Percentiles rank a stretch among this genome's conserved stretches.
Conservation (phyloP, 2,113 vertebrate genomes). For the Phrynocephalus versicolor region DNA sequence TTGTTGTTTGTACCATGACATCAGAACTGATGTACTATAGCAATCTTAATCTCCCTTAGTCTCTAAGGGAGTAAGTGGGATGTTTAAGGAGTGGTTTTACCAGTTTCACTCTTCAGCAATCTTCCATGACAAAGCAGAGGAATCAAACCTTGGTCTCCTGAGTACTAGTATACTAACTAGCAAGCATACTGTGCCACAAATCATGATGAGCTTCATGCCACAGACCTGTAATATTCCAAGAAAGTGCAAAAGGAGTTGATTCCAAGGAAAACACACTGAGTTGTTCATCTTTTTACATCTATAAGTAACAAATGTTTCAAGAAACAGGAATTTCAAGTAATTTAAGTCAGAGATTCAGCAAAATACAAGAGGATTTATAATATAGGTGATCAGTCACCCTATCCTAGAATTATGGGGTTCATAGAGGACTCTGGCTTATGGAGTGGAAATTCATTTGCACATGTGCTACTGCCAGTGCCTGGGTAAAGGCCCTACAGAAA, state of each 20-base stretch:
- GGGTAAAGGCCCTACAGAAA: not conserved
- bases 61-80: no score
- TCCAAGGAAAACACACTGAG: not conserved
- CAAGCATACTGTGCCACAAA: not conserved
- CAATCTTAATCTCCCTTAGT: no score
- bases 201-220: not conserved
- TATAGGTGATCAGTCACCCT: not conserved
- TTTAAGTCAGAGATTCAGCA: not conserved
- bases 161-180: not conserved
- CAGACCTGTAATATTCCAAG: not conserved
- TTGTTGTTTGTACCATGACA: no score
- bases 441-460: not conserved
- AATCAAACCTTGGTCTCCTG: no score
- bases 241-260: not conserved
- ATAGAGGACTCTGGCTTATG: not conserved
- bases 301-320: not conserved
- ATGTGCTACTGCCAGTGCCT: not conserved
- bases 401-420: not conserved
- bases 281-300: not conserved
- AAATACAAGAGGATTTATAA: not conserved
- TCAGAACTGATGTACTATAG: no score
- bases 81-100: no score
- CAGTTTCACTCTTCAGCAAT: no score
- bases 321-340: not conserved
- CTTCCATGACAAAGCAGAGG: no score